Evolutionary conservation across 2,797 vertebrate species (phyloP).

Genomic region (Scyliorhinus canicula): DNA sequence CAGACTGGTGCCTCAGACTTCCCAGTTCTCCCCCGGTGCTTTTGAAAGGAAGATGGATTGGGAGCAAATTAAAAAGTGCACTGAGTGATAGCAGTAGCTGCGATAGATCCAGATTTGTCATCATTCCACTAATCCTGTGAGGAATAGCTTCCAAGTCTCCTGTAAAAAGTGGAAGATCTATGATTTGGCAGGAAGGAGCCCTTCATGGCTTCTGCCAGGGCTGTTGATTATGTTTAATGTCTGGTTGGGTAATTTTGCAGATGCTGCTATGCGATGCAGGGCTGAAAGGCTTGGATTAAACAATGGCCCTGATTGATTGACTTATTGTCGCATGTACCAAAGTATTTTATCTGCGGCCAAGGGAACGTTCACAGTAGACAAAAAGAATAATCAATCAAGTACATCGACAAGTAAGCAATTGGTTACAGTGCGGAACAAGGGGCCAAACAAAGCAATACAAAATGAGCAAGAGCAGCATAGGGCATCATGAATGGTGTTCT

Average conservation of each 20-base stretch:
- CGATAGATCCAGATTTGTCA: background rate
- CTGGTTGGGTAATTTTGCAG: background rate
- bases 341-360: no score
- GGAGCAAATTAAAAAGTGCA: background rate
- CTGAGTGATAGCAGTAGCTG: background rate
- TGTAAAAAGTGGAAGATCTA: no score
- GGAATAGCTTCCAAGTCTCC: background rate
- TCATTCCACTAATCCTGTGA: background rate
- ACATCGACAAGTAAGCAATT: no score
- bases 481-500: no score
- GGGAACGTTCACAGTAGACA: no score
- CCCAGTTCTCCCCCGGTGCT: background rate
- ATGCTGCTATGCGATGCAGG: background rate
- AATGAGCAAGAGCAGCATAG: no score
- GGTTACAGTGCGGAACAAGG: no score
- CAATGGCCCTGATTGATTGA: no score
- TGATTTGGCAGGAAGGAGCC: background rate
- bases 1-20: background rate
- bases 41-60: no score
- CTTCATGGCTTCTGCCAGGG: background rate
- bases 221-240: background rate
- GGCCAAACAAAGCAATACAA: no score
- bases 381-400: no score
- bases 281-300: background rate
- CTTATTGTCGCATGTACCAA: no score